phyloP scores from a whole-genome alignment of 2,113 vertebrate species.

The Ameiurus melas region DNA sequence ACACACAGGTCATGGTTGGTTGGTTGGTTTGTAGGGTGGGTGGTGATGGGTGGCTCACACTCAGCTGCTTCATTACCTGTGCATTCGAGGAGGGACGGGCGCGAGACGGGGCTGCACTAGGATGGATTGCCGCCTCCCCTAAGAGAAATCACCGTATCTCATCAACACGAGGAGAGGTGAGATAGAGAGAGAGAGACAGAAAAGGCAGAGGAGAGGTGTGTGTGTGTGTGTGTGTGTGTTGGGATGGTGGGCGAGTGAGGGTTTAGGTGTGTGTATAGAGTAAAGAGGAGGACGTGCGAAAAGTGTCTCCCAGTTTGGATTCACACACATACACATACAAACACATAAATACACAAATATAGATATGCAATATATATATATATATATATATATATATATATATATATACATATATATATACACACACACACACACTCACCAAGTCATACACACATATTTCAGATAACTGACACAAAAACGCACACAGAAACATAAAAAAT shows the following conservation, averaged over 20 bases:
- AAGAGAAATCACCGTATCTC: constrained; percentile 85
- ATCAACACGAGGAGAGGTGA: constrained; percentile 70
- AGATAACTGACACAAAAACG: constrained; percentile 24
- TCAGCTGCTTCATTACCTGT: constrained; percentile 76
- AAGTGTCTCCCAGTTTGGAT: constrained; percentile 23
- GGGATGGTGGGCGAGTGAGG: constrained; percentile 45
- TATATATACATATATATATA: constrained; percentile 26
- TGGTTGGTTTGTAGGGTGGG: constrained; percentile 66
- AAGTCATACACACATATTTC: neutral
- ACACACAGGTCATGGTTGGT: constrained; percentile 65
- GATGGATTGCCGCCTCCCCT: constrained; percentile 84
- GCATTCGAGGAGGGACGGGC: constrained; percentile 76
- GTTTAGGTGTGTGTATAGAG: constrained; percentile 11
- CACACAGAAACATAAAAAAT: constrained; percentile 3
- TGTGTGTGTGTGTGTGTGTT: constrained; percentile 44
- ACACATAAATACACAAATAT: constrained; percentile 30
- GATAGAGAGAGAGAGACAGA: constrained; percentile 49
- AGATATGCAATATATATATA: constrained; percentile 24
- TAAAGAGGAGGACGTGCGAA: neutral
- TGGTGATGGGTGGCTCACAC: constrained; percentile 65
- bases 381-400: constrained; percentile 28
- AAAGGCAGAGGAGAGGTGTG: constrained; percentile 14
- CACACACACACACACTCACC: neutral
- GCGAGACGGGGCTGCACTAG: constrained; percentile 82
- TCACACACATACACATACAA: constrained; percentile 48